Evolutionary conservation across 2,888 invertebrate species (phyloP).

Genomic region (Toxonevra muliebris): DNA sequence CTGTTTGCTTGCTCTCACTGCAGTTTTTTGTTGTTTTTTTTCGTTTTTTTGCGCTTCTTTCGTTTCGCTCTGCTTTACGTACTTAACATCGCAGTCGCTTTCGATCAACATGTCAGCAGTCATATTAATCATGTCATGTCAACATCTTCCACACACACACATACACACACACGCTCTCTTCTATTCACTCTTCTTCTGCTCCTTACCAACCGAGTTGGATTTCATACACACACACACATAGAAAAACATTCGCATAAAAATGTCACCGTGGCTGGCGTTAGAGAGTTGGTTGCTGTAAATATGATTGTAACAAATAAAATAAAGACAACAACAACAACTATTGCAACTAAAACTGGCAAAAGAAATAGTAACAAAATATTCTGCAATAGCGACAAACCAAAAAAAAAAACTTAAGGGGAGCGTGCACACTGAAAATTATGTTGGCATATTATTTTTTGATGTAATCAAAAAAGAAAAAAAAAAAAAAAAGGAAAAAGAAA

Average conservation of each 20-base stretch:
- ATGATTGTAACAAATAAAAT: constrained; percentile 4
- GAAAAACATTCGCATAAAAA: too few relatives aligned
- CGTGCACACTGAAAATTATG: background rate
- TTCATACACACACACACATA: background rate
- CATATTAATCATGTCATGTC: constrained; percentile 60
- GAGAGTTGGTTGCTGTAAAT: background rate
- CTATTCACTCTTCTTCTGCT: constrained; percentile 6
- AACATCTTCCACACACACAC: constrained; percentile 31
- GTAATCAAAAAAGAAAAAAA: constrained; percentile 8
- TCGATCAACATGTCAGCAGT: constrained; percentile 53
- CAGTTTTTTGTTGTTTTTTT: background rate
- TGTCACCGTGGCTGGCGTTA: constrained; percentile 30
- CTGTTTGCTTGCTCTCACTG: background rate
- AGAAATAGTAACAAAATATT: constrained; percentile 26
- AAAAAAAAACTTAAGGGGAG: constrained; percentile 35
- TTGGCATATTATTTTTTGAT: background rate
- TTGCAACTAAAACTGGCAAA: too few relatives aligned
- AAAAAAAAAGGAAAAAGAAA: constrained; percentile 34
- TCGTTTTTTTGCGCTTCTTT: background rate
- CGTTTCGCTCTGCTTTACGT: background rate
- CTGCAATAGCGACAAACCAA: constrained; percentile 30
- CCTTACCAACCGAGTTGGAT: background rate
- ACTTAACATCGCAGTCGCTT: constrained; percentile 32
- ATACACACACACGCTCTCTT: background rate
- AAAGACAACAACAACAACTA: background rate